Base-by-base conservation (phyloP, 2,888 invertebrate species). In the Andrena praecox region DNA sequence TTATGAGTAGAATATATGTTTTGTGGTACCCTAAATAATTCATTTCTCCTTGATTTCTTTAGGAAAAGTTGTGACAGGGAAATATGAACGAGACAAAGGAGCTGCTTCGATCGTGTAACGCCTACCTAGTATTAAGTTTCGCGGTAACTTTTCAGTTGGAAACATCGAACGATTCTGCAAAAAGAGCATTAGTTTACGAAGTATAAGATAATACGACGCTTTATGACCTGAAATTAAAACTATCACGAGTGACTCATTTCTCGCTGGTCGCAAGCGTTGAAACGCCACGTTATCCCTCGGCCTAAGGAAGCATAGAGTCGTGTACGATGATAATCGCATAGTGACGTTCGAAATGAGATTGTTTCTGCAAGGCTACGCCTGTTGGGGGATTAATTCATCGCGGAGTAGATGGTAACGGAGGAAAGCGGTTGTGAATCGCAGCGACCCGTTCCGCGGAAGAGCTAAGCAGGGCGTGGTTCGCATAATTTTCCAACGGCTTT, bases 401-500 rank as follows among this genome's bases (percentile, higher is more conserved):
- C 50, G 27, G 29, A 35, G 79, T 63, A 54, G 63, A 76, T 72
- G 35, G 69, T 4, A 27, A 52, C 3, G 56, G 16, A 52, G 56
- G 80, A 59, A 63, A 76, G 63, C 27, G 70, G 54, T 29, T 63
- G 68, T 31, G 66, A 70, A 69, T 69, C 62, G 66, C 69, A n/a
- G 27, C 64, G 77, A 66, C 63, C 31, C 69, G 77, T 63, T 70
- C 35, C 82, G 66, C 77, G 82, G 48, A 50, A 82, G 63, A 66
- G 81, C 80, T 66, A 70, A 71, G 62, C 82, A 76, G 82, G 82
- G 82, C 82, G 82, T 83, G 82, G 82, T 83, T 81, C 82, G 71
- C 78, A 82, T 84, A 82, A 79, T 78, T 75, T 59, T 64, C 60
- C 71, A 10, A 59, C 70, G 63, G 63, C 62, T 56, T 74, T 33